Conservation (phyloP, 2,888 invertebrate genomes). For the Linhomoeus sp. region DNA sequence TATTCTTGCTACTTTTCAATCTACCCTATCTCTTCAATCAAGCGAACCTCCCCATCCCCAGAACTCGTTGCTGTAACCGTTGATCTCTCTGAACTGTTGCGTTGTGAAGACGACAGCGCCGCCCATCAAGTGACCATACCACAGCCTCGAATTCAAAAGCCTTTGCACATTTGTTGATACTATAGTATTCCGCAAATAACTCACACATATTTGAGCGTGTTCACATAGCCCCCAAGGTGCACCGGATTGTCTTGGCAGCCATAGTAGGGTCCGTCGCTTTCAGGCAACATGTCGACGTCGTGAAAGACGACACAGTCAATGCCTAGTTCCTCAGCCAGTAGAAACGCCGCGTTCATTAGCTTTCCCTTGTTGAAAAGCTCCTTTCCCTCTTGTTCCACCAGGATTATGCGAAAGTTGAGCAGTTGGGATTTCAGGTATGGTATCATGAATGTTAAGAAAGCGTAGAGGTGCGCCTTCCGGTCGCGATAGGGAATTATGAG, state of each 20-base stretch:
- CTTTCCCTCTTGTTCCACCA: constrained; percentile 1
- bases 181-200: constrained; percentile 7
- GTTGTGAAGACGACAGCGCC: constrained; percentile 31
- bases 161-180: too few relatives aligned
- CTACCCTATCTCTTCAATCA: too few relatives aligned
- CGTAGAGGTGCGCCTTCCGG: too few relatives aligned
- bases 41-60: constrained; percentile 1
- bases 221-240: constrained; percentile 32
- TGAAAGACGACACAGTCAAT: constrained; percentile 27
- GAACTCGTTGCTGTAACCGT: constrained; percentile 35
- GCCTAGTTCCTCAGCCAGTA: constrained; percentile 15
- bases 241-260: constrained; percentile 29
- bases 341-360: constrained; percentile 27
- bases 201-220: constrained; percentile 33
- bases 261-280: constrained; percentile 31
- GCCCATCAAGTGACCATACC: constrained; percentile 34
- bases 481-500: too few relatives aligned
- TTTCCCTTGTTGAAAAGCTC: constrained; percentile 22
- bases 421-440: too few relatives aligned
- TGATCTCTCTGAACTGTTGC: constrained; percentile 30
- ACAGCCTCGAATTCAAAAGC: constrained; percentile 19
- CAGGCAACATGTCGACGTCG: constrained; percentile 33
- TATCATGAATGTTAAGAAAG: too few relatives aligned
- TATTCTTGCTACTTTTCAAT: too few relatives aligned
- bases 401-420: too few relatives aligned